Evolutionary conservation across 2,113 vertebrate species (phyloP).

Genomic region (Geococcyx californianus): DNA sequence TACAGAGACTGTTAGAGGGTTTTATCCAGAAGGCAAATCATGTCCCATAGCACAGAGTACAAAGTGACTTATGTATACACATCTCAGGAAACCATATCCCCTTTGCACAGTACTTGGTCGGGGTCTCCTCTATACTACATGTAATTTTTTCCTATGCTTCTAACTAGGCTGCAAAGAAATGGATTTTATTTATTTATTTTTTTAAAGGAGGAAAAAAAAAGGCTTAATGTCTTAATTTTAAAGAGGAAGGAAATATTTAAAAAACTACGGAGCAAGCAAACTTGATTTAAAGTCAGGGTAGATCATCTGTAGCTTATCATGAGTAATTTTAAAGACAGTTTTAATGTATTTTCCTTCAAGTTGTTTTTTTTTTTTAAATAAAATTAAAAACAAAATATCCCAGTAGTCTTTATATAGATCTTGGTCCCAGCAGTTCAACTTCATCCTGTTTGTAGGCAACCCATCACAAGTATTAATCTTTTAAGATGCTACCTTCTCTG

Average conservation of each 20-base stretch:
- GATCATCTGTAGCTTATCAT: background rate
- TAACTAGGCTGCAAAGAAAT: background rate
- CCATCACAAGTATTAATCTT: background rate
- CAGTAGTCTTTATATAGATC: background rate
- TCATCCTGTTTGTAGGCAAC: background rate
- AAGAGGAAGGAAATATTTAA: background rate
- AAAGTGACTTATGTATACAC: background rate
- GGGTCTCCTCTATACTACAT: background rate
- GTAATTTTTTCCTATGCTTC: background rate
- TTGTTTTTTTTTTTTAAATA: constrained; percentile 28
- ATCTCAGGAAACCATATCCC: background rate
- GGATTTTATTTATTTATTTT: background rate
- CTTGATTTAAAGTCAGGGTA: background rate
- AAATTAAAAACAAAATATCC: background rate
- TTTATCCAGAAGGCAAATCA: background rate
- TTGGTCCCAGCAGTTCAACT: constrained; percentile 15
- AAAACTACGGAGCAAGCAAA: background rate
- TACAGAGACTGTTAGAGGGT: background rate
- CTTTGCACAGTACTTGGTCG: background rate
- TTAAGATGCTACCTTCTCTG: background rate
- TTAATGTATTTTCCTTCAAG: background rate
- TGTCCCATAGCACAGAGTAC: background rate
- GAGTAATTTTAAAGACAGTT: background rate
- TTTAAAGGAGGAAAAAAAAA: background rate
- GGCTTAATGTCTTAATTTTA: background rate